phyloP scores from a whole-genome alignment of 2,888 invertebrate genomes.

The Drosophila algonquin region DNA sequence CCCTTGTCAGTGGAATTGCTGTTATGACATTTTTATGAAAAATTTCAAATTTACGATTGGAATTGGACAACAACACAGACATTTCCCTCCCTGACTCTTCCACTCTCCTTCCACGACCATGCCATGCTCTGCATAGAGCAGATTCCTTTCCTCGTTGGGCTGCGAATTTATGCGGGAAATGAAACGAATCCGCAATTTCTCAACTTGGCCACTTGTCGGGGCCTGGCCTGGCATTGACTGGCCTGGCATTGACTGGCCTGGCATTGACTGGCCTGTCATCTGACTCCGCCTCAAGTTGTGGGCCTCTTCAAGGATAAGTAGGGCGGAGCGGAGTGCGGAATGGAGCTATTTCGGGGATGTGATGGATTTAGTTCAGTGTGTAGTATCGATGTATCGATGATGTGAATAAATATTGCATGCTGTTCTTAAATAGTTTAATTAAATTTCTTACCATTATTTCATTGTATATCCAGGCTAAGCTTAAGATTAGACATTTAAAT shows the following conservation, averaged over 20 bases:
- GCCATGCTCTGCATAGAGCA: slow-evolving; percentile 1
- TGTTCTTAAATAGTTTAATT: neutral
- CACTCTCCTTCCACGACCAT: neutral
- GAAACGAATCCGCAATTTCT: slow-evolving; percentile 52
- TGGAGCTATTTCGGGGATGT: neutral
- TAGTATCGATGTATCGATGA: too few relatives aligned
- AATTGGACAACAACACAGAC: slow-evolving; percentile 65
- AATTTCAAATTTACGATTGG: slow-evolving; percentile 79
- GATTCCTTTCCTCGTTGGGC: slow-evolving; percentile 12
- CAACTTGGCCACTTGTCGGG: slow-evolving; percentile 35
- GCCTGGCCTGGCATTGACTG: neutral
- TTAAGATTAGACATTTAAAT: neutral
- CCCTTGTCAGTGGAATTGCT: slow-evolving; percentile 70
- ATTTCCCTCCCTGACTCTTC: slow-evolving; percentile 13
- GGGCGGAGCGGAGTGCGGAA: neutral
- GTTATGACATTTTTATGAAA: slow-evolving; percentile 82
- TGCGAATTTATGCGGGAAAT: slow-evolving; percentile 54
- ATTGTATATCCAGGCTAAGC: neutral
- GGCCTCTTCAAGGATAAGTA: neutral
- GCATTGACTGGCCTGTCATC: neutral
- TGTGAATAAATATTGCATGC: too few relatives aligned
- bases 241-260: neutral
- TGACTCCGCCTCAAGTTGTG: neutral
- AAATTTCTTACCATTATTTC: neutral
- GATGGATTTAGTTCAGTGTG: too few relatives aligned